These are phyloP conservation scores for Oscheius myriophilus DNA, from an alignment of 2,888 invertebrate genomes.

Conservation along the genomic window DNA sequence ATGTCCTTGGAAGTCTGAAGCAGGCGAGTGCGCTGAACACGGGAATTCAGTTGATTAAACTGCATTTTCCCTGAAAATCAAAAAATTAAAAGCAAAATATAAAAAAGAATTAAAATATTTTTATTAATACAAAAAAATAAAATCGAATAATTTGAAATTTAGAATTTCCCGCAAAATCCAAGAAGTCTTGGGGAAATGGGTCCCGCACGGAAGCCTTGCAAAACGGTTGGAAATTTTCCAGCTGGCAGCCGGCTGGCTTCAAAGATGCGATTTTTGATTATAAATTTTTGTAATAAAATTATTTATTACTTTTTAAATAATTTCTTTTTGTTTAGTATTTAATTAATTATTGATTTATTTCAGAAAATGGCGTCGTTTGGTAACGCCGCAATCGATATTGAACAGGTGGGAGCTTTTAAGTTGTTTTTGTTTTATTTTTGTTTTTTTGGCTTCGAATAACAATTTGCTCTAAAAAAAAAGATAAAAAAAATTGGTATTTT, in stretches of 20 bases:
- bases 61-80: constrained; percentile 12
- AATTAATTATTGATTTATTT: too few species aligned
- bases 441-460: not conserved
- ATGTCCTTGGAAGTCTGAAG: too few species aligned
- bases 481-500: constrained; percentile 24
- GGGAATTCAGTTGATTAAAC: constrained; percentile 4
- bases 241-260: too few species aligned
- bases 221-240: too few species aligned
- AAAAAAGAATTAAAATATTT: not conserved
- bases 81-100: not conserved
- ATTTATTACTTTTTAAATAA: not conserved
- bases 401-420: constrained; percentile 43
- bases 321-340: not conserved
- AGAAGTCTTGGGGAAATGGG: too few species aligned
- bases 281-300: constrained; percentile 1
- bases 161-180: not conserved
- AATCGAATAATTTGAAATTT: not conserved
- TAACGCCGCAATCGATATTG: constrained; percentile 58
- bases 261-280: not conserved
- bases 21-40: not conserved
- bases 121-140: not conserved
- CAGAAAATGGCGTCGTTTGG: constrained; percentile 50
- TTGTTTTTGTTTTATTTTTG: not conserved
- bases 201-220: too few species aligned
- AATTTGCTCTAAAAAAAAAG: not conserved